Evolutionary conservation across 2,797 vertebrate species (phyloP).

Genomic region (Arnoldichthys spilopterus): DNA sequence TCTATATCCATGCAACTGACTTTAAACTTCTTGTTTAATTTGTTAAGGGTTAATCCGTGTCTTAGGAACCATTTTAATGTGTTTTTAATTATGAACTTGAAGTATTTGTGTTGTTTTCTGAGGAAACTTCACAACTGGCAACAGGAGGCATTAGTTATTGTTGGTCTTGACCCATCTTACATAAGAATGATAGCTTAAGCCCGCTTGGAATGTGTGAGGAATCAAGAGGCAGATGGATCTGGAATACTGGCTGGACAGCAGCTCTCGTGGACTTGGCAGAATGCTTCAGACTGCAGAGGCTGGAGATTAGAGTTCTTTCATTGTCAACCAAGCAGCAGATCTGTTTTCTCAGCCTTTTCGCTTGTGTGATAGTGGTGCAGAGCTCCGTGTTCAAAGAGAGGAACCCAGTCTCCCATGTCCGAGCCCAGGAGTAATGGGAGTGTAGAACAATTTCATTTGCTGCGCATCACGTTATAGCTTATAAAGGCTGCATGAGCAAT

Average conservation of each 20-base stretch:
- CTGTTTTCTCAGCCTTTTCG: slow-evolving; percentile 15
- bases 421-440: not conserved
- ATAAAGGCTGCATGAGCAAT: not conserved
- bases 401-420: not conserved
- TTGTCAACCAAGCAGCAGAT: slow-evolving; percentile 15
- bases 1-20: no score
- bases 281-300: slow-evolving; percentile 28
- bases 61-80: not conserved
- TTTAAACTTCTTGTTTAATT: no score
- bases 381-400: slow-evolving; percentile 20
- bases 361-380: slow-evolving; percentile 28
- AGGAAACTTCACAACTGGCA: not conserved
- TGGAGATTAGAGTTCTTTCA: slow-evolving; percentile 36
- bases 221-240: not conserved
- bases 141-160: not conserved
- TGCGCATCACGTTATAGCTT: not conserved
- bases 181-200: not conserved
- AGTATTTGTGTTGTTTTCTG: not conserved
- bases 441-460: no score
- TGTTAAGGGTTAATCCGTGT: no score
- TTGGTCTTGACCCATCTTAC: slow-evolving; percentile 2
- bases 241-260: slow-evolving; percentile 25
- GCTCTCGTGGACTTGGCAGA: slow-evolving; percentile 13
- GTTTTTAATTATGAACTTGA: not conserved
- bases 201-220: not conserved